These are phyloP conservation scores for Microctenopoma steveboyesi DNA, from an alignment of 2,797 vertebrate genomes.

Conservation along the genomic window DNA sequence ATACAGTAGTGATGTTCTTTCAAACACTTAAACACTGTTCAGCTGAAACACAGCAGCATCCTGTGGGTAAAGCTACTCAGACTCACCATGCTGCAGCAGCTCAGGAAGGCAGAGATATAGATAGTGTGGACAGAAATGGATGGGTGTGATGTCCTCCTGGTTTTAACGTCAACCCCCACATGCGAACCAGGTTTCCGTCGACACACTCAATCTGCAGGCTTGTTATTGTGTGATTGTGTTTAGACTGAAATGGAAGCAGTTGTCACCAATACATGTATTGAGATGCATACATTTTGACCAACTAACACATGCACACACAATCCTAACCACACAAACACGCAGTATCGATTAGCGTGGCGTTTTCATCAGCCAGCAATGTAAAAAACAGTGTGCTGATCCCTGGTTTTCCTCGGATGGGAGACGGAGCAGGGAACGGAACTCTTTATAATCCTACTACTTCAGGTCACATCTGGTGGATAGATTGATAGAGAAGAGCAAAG, in stretches of 20 bases:
- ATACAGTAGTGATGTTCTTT: conserved; percentile 32
- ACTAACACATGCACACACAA: conserved; percentile 19
- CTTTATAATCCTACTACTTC: conserved; percentile 62
- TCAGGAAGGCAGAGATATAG: conserved; percentile 2
- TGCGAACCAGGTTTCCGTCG: conserved; percentile 13
- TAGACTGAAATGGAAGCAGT: conserved; percentile 27
- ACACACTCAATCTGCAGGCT: conserved; percentile 11
- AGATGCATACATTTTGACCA: not conserved
- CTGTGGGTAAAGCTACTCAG: conserved; percentile 34
- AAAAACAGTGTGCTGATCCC: conserved; percentile 56
- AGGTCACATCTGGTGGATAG: conserved; percentile 79
- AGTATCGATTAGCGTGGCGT: conserved; percentile 19
- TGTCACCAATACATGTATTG: conserved; percentile 23
- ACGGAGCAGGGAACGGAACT: conserved; percentile 63
- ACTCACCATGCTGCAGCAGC: not conserved
- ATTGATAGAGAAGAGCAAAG: conserved; percentile 62
- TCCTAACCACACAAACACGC: conserved; percentile 38
- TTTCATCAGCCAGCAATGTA: conserved; percentile 43
- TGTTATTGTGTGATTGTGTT: conserved; percentile 10
- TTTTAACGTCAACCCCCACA: conserved; percentile 19
- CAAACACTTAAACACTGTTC: conserved; percentile 32
- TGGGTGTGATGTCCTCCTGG: conserved; percentile 5
- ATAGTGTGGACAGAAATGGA: conserved; percentile 33
- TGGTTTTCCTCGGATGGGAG: conserved; percentile 60
- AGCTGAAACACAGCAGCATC: conserved; percentile 22